phyloP scores from a whole-genome alignment of 2,797 vertebrate genomes.

The Tarsius wallacei region DNA sequence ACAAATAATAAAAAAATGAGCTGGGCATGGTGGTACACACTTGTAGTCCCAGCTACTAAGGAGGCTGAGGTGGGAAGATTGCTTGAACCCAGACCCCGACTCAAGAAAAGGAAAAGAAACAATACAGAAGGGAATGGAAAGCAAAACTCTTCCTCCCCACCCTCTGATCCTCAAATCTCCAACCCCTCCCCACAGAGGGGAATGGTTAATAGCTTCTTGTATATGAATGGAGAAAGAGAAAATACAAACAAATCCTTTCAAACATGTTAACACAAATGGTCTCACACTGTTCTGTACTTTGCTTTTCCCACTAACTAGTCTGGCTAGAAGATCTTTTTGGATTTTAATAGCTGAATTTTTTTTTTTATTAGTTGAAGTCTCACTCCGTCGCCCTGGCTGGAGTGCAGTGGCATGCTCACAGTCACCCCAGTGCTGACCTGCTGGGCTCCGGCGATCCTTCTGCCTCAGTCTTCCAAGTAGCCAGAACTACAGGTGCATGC shows the following conservation, averaged over 20 bases:
- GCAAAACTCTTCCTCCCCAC: not conserved
- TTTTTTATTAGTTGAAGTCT: too few species aligned
- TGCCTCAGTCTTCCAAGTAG: too few species aligned
- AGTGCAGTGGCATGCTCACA: too few species aligned
- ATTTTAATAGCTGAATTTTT: slow-evolving; percentile 6
- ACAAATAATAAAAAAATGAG: not conserved
- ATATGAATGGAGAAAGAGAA: not conserved
- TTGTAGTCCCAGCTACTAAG: not conserved
- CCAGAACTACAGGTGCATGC: too few species aligned
- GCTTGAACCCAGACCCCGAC: not conserved
- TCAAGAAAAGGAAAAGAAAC: not conserved
- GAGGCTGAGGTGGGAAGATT: not conserved
- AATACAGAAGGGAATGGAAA: slow-evolving; percentile 3
- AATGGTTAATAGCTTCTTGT: not conserved
- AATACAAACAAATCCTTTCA: not conserved
- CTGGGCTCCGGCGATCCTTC: too few species aligned
- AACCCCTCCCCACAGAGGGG: not conserved
- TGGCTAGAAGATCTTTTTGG: not conserved
- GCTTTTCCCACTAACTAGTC: not conserved
- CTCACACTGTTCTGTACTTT: not conserved
- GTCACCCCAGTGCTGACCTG: too few species aligned
- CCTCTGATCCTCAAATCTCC: not conserved
- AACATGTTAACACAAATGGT: not conserved
- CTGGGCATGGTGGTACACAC: not conserved
- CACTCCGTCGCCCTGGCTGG: too few species aligned